Evolutionary conservation across 2,888 invertebrate genomes (phyloP).

Genomic region (Drosophila eohydei): DNA sequence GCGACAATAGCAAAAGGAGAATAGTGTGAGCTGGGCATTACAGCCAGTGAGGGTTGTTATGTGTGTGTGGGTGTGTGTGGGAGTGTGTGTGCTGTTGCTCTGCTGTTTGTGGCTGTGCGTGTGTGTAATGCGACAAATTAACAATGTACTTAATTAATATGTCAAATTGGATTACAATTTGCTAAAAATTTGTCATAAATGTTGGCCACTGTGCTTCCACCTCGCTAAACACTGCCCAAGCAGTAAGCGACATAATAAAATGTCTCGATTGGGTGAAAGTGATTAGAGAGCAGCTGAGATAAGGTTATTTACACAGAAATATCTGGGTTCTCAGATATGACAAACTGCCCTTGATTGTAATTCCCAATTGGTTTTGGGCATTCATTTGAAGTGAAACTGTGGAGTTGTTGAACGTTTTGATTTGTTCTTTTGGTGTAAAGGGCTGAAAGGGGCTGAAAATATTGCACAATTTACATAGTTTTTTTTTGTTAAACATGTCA

Average conservation of each 20-base stretch:
- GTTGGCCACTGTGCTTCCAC: slow-evolving; percentile 42
- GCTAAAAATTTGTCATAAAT: slow-evolving; percentile 75
- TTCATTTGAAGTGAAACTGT: too few relatives aligned
- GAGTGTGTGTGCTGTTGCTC: slow-evolving; percentile 1
- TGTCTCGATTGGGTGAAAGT: background rate
- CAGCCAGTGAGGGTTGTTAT: slow-evolving; percentile 32
- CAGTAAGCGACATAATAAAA: slow-evolving; percentile 5
- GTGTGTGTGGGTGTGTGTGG: slow-evolving; percentile 8
- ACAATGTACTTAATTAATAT: slow-evolving; percentile 79
- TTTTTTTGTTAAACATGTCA: too few relatives aligned
- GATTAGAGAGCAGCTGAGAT: background rate
- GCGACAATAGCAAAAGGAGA: slow-evolving; percentile 2
- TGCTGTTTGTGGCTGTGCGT: slow-evolving; percentile 24
- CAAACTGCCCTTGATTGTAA: background rate
- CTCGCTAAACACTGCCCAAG: slow-evolving; percentile 17
- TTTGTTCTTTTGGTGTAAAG: background rate
- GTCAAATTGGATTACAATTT: slow-evolving; percentile 77
- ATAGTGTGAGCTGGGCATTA: background rate
- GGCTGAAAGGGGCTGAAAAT: background rate
- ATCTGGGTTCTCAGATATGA: too few relatives aligned
- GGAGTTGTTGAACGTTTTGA: background rate
- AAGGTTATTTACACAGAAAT: background rate
- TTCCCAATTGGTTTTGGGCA: background rate
- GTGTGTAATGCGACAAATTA: slow-evolving; percentile 75
- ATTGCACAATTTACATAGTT: too few relatives aligned